Base-by-base conservation (phyloP, 2,888 invertebrate genomes). In the Mayetiola destructor region DNA sequence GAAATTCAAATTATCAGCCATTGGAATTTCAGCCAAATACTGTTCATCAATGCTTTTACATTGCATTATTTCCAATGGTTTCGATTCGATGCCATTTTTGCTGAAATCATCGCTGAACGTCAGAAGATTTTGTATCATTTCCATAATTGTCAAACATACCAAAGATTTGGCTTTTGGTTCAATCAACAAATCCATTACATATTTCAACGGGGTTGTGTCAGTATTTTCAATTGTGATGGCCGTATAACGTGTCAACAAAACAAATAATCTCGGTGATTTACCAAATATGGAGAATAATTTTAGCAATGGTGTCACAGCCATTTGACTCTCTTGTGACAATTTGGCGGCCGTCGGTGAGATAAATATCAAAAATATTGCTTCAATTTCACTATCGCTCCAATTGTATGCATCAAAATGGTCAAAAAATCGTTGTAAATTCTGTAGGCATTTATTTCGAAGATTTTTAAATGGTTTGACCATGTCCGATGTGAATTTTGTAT, bases 201-300 rank as follows among this genome's bases (percentile, higher is more conserved):
- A 80, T 10, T 81, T 77, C 37, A 93, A 71, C 16, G 84, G 76
- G 61, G 77, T 80, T 3, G 78, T 60, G 1, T 70, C 65, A 62
- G 79, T 69, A 27, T 73, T 71, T 29, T 73, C 68, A 32, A 10
- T 18, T n/a, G 18, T 21, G 16, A 23, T 18, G 21, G 14, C 8
- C 9, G 74, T 69, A 63, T 75, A 70, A 64, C 84, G 84, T 2
- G 80, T 78, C 27, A 94, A 73, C 42, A 90, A 73, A 23, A 76
- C 67, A 66, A 85, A 88, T 66, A 85, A 88, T 69, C 85, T 79
- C 0, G 88, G 84, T 70, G 88, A 84, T 57, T 81, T 78, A 61
- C 87, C 83, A 90, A 93, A 95, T 1, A 77, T 75, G 29, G 80
- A 74, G 20, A 94, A 76, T n/a, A 95, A 71, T 68, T 84, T 88